Evolutionary conservation across 2,888 invertebrate genomes (phyloP), one percentile per base, ranked within the genome.

Genomic region (Acrobeloides nanus): DNA sequence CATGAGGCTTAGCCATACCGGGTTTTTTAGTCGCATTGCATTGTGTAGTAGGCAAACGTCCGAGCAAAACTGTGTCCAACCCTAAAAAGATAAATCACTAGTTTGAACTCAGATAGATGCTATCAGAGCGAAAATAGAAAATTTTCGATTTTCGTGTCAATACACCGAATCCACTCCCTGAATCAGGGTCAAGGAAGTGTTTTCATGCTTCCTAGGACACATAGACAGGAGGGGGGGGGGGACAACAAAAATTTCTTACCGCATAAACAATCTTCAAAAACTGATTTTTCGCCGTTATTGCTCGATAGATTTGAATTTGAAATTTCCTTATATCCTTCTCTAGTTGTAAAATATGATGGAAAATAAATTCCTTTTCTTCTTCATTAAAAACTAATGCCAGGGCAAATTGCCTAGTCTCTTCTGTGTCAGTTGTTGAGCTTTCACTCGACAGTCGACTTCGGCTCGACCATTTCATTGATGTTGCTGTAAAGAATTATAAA

Each of bases 311-410:
- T 24, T 60, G 43, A 6, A 49, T 12, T 23, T 66, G 61, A 42
- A 68, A 46, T 8, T 57, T 45, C 15, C 47, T 31, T 48, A 68
- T 52, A 38, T 68, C 68, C 6, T 51, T 41, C 39, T 68, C 68
- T 33, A 68, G 51, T 21, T 69, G 51, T 8, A 66, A 59, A 46
- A 68, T 68, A 52, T 68, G 68, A 46, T 62, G 48, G 27, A 64
- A 54, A 15, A 61, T 23, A 39, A 59, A 59, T 24, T 41, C 35
- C 38, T 47, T 34, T 20, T 48, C 46, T 33, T 41, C 35, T 20
- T 34, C 35, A 7, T 46, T 39, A 27, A 58, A 45, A 17, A 57
- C 8, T 4, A 58, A 34, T 8, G 57, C 53, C 12, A 58, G 39
- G 18, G 53, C 57, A n/a, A 53, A 42, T 31, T 58, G 58, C 37